These are phyloP conservation scores for Myiotriccus ornatus DNA, from an alignment of 2,797 vertebrate genomes.

Conservation along the genomic window DNA sequence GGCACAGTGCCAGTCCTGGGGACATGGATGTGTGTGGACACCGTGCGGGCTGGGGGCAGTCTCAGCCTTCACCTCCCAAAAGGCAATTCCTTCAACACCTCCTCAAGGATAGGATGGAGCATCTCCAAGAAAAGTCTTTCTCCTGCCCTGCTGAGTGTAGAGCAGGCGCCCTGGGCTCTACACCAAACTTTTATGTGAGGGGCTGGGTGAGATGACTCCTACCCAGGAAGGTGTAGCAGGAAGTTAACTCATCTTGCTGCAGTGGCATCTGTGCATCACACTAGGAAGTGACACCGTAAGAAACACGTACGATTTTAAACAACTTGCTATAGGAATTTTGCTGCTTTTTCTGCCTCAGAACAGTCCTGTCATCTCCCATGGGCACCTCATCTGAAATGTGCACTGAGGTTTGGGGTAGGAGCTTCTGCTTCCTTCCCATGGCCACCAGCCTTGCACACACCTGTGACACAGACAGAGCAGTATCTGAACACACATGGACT, in stretches of 20 bases:
- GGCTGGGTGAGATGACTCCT: not conserved
- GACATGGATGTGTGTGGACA: fast-evolving
- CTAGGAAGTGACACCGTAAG: constrained; percentile 7
- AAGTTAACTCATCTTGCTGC: not conserved
- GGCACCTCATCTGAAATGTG: fast-evolving
- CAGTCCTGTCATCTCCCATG: not conserved
- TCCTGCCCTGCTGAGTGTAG: not conserved
- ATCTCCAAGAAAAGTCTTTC: not conserved
- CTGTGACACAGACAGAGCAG: not conserved
- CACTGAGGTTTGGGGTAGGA: not conserved
- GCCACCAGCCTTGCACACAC: not conserved
- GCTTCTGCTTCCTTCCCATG: not conserved
- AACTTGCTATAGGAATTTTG: not conserved
- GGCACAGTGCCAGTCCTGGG: not conserved
- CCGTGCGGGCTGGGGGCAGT: not conserved
- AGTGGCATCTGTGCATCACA: not conserved
- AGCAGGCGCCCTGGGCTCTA: not conserved
- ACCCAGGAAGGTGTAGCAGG: not conserved
- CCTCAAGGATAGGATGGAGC: not conserved
- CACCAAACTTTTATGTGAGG: not conserved
- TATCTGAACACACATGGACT: not conserved
- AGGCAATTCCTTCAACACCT: not conserved
- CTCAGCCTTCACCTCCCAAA: not conserved
- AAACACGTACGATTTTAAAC: not conserved
- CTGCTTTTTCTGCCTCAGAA: not conserved